Percentiles rank a stretch among this genome's conserved stretches.
Evolutionary conservation across 2,888 invertebrate species (phyloP).

Genomic region (Cactoblastis cactorum): DNA sequence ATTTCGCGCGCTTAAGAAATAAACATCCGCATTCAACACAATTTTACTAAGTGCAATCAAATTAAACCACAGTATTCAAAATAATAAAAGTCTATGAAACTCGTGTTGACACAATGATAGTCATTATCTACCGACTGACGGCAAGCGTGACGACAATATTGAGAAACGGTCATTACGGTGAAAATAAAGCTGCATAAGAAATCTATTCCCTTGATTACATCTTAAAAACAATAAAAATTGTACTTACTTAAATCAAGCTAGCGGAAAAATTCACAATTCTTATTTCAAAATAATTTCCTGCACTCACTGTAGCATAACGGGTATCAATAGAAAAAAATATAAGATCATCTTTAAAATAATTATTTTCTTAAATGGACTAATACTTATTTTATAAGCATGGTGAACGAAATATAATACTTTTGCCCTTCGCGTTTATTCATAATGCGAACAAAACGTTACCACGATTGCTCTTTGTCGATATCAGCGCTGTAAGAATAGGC

Average conservation of each 20-base stretch:
- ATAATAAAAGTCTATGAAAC: constrained; percentile 26
- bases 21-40: too few species aligned
- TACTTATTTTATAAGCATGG: too few species aligned
- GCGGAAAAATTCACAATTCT: neutral
- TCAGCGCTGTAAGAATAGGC: neutral
- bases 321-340: too few species aligned
- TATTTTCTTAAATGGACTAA: too few species aligned
- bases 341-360: too few species aligned
- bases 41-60: constrained; percentile 38
- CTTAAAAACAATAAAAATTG: neutral
- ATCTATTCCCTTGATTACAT: constrained; percentile 2
- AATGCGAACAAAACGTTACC: neutral
- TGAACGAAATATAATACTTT: neutral
- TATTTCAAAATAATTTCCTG: too few species aligned
- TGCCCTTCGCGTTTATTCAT: too few species aligned
- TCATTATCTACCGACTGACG: constrained; percentile 2
- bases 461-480: neutral
- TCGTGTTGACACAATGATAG: constrained; percentile 15
- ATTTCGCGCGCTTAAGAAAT: too few species aligned
- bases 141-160: constrained; percentile 15
- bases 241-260: neutral
- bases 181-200: constrained; percentile 8
- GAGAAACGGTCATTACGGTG: constrained; percentile 12
- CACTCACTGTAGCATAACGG: too few species aligned
- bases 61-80: constrained; percentile 31